Base-by-base conservation (phyloP, 2,797 vertebrate genomes). In the Neosalanx taihuensis region DNA sequence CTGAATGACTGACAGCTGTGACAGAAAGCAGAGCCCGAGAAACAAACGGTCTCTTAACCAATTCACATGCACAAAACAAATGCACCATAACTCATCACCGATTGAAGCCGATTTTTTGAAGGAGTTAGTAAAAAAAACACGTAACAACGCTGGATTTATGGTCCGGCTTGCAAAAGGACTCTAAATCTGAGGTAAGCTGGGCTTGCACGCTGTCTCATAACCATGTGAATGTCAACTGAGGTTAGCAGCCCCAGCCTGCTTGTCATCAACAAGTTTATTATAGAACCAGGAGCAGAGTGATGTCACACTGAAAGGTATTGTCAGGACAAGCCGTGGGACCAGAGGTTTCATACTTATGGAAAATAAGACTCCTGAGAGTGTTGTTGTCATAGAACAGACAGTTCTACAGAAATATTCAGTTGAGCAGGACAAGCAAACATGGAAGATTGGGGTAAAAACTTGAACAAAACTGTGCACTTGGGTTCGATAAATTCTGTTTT, bases 241-340 rank as follows among this genome's bases (percentile, higher is more conserved):
- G 68, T 73, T 63, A 69, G 64, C 68, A 29, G 17, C 57, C 56
- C 46, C 46, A 37, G 3, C 53, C 67, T 58, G 58, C 63, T 72
- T 67, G 62, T 81, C 73, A 67, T 74, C 71, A 61, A 26, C 56
- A 9, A 9, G 56, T 62, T 80, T 72, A 72, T 78, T 67, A 77
- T 61, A 70, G 77, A 62, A 62, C 58, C 30, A 5, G 33, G 12
- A 17, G 46, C 30, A 20, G 35, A 9, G n/a, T 2, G 37, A 79
- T 33, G 65, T 69, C 33, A 20, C 7, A 57, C 20, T 35, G 17
- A 46, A 59, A 20, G 46, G 33, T 46, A 72, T 53, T 69, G 31
- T 61, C 9, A 46, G 62, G 4, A 15, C 37, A 13, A 53, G 51
- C 63, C 31, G 29, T 37, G 56, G 29, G 7, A 59, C 33, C 18